Conservation (phyloP, 2,888 invertebrate genomes). For the Germaria angustata region DNA sequence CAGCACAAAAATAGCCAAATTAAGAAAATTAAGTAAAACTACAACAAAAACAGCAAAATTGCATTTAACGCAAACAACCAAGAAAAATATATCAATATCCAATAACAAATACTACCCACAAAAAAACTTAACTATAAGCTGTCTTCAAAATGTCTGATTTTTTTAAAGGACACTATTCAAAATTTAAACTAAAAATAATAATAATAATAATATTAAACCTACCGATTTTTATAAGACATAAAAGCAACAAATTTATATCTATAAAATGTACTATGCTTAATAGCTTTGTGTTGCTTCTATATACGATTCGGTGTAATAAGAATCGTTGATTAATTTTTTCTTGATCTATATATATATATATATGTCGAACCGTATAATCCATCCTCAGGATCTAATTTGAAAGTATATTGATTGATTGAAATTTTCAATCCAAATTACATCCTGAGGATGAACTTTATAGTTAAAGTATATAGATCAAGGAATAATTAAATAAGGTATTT, state of each 20-base stretch:
- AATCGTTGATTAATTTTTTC: too few relatives aligned
- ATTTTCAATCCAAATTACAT: too few relatives aligned
- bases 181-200: constrained; percentile 41
- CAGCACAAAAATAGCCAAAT: constrained; percentile 41
- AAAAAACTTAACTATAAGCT: constrained; percentile 30
- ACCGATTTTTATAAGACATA: constrained; percentile 39
- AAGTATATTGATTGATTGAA: too few relatives aligned
- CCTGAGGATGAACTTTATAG: too few relatives aligned
- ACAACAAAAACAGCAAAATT: constrained; percentile 1
- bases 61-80: constrained; percentile 17
- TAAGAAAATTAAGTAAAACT: constrained; percentile 5
- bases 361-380: too few relatives aligned
- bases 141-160: constrained; percentile 22
- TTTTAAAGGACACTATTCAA: constrained; percentile 13
- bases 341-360: too few relatives aligned
- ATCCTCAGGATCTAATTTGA: too few relatives aligned
- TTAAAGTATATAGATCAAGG: too few relatives aligned
- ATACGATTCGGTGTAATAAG: too few relatives aligned
- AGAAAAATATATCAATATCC: constrained; percentile 18
- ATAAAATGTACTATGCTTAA: neutral
- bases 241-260: constrained; percentile 33
- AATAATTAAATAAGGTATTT: too few relatives aligned
- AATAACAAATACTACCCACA: constrained; percentile 10
- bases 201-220: too few relatives aligned
- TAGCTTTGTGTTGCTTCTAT: too few relatives aligned